Percentiles rank a stretch among this genome's conserved stretches.
Conservation (phyloP, 2,888 invertebrate species). For the Vesta saturnalis region DNA sequence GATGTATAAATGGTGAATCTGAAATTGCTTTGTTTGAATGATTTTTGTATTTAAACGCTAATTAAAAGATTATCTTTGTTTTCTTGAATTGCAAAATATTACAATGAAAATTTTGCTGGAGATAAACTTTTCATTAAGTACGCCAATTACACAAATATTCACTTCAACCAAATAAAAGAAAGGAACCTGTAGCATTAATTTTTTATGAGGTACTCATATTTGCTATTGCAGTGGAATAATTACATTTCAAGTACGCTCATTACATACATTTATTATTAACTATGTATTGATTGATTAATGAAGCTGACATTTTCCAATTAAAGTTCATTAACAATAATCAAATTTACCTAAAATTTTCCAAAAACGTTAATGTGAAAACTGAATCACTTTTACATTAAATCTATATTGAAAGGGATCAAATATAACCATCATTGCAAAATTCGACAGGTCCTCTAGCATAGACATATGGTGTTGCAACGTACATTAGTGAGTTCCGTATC, state of each 20-base stretch:
- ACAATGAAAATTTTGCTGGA: neutral
- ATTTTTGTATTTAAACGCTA: constrained; percentile 17
- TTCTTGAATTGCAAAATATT: constrained; percentile 6
- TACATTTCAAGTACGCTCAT: no score
- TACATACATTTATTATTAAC: no score
- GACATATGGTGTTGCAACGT: constrained; percentile 61
- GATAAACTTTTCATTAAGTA: neutral
- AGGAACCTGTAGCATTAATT: neutral
- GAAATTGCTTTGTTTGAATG: constrained; percentile 19
- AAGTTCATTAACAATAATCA: no score
- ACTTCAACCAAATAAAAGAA: neutral
- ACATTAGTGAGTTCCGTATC: constrained; percentile 60
- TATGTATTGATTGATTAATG: no score
- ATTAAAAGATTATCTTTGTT: constrained; percentile 21
- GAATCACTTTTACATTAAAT: constrained; percentile 19
- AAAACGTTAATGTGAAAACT: no score
- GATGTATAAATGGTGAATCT: constrained; percentile 24
- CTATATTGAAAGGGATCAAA: constrained; percentile 43
- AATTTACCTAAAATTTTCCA: no score
- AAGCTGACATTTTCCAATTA: no score
- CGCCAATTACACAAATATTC: neutral
- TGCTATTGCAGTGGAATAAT: no score
- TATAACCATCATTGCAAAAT: constrained; percentile 52
- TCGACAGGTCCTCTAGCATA: constrained; percentile 57
- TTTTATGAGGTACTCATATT: no score